Evolutionary conservation across 2,113 vertebrate species (phyloP).

Genomic region (Psettodes erumei): DNA sequence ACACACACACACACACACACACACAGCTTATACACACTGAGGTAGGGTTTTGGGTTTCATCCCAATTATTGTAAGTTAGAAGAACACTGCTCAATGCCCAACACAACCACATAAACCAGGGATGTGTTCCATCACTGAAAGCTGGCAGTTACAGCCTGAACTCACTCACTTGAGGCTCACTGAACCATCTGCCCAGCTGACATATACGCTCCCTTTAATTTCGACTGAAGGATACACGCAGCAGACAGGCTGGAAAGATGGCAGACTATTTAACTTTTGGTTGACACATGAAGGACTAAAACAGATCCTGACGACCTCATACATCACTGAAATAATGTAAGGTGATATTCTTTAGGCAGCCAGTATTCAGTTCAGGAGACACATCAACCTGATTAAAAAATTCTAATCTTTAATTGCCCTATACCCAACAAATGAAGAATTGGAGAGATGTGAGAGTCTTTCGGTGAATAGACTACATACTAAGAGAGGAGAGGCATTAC

Average conservation of each 20-base stretch:
- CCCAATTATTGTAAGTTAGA: conserved; percentile 30
- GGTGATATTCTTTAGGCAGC: too few species aligned
- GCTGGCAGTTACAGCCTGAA: conserved; percentile 58
- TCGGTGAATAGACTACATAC: too few species aligned
- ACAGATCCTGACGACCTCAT: neutral
- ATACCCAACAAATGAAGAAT: too few species aligned
- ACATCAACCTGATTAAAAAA: too few species aligned
- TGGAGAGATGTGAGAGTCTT: too few species aligned
- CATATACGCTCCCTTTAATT: conserved; percentile 43
- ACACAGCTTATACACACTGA: conserved; percentile 34
- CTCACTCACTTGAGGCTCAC: conserved; percentile 31
- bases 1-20: conserved; percentile 33
- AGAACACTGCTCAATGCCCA: conserved; percentile 42
- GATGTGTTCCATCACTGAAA: conserved; percentile 54
- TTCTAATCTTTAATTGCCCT: too few species aligned
- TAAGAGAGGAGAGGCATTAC: too few species aligned
- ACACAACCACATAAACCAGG: conserved; percentile 66
- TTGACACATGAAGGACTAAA: conserved; percentile 17
- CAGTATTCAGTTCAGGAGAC: too few species aligned
- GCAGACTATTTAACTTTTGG: conserved; percentile 9
- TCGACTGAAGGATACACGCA: conserved; percentile 22
- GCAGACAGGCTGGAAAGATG: neutral
- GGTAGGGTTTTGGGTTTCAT: conserved; percentile 51
- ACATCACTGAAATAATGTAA: neutral
- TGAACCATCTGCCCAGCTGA: conserved; percentile 43